A percentile compares a stretch with the other conserved stretches of the same genome.
These are phyloP conservation scores for Melanerpes aurifrons DNA, from an alignment of 2,113 vertebrate genomes.

Conservation along the genomic window DNA sequence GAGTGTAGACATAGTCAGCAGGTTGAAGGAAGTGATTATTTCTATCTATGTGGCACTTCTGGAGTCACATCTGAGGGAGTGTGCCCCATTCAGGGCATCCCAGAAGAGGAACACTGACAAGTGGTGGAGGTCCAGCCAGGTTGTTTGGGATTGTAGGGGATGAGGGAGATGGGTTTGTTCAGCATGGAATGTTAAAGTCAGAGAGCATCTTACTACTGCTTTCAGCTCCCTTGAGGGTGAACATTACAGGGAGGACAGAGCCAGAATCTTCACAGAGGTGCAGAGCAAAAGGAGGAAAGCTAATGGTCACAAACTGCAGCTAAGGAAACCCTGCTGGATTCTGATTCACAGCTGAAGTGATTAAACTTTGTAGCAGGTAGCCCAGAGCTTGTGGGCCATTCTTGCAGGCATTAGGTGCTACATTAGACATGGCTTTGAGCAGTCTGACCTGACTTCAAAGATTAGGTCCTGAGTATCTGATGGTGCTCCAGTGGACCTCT, in stretches of 20 bases:
- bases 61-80: background rate
- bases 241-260: background rate
- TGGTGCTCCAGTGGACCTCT: background rate
- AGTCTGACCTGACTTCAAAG: background rate
- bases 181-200: background rate
- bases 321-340: background rate
- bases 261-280: background rate
- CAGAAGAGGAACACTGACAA: background rate
- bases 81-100: accelerated
- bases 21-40: background rate
- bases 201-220: background rate
- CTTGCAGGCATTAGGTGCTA: background rate
- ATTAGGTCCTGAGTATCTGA: background rate
- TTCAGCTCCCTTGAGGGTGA: background rate
- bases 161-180: background rate
- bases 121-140: background rate
- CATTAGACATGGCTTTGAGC: background rate
- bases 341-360: accelerated
- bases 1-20: background rate
- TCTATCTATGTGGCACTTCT: background rate
- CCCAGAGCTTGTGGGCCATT: background rate
- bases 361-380: background rate
- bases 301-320: background rate
- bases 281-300: background rate
- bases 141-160: background rate